Percentiles rank a stretch among this genome's conserved stretches.
Evolutionary conservation across 2,888 invertebrate genomes (phyloP).

Genomic region (Atethmia centrago): DNA sequence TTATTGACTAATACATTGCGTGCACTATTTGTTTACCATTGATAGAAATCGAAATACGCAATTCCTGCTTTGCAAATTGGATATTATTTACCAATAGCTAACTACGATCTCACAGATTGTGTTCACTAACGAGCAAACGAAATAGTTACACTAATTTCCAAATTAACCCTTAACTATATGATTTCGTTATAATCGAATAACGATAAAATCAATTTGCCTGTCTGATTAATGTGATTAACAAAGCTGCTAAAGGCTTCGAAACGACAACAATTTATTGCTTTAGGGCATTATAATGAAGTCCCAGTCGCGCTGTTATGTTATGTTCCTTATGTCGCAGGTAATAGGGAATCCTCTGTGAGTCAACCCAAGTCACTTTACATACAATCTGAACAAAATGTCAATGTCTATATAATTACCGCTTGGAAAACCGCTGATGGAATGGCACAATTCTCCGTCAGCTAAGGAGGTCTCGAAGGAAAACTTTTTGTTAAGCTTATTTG

Average conservation of each 20-base stretch:
- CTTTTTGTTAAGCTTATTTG: slow-evolving; percentile 63
- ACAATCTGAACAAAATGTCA: slow-evolving; percentile 28
- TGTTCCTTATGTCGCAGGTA: neutral
- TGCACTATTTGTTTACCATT: slow-evolving; percentile 1
- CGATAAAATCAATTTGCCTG: neutral
- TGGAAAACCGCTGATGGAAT: slow-evolving; percentile 44
- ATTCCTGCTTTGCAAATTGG: slow-evolving; percentile 14
- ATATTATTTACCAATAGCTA: slow-evolving; percentile 2
- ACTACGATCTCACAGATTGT: neutral
- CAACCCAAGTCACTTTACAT: slow-evolving; percentile 3
- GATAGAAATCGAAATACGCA: neutral
- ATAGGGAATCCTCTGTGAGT: slow-evolving; percentile 6
- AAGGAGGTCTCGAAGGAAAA: slow-evolving; percentile 31
- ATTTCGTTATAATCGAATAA: too few species aligned
- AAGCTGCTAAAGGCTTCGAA: neutral
- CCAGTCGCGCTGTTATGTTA: neutral
- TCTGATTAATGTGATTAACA: neutral
- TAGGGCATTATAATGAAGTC: neutral
- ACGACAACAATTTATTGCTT: neutral
- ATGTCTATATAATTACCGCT: slow-evolving; percentile 29
- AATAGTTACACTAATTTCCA: neutral
- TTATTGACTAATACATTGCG: slow-evolving; percentile 1
- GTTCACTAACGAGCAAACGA: neutral
- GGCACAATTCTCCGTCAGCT: slow-evolving; percentile 29
- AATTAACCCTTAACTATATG: neutral